Evolutionary conservation across 2,888 invertebrate species (phyloP).

Genomic region (Antitype chi): DNA sequence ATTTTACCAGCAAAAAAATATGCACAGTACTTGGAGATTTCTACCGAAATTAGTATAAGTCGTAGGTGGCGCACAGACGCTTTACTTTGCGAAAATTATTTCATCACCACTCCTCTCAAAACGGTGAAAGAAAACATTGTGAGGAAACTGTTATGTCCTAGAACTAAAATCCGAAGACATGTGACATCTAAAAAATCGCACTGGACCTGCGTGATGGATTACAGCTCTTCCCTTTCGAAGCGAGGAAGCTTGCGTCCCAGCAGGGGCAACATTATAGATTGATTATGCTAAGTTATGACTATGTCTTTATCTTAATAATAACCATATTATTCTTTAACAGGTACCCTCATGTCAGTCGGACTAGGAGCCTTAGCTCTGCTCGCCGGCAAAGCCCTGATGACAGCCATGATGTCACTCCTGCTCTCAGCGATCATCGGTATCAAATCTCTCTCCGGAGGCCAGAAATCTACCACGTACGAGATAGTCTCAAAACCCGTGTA

Average conservation of each 20-base stretch:
- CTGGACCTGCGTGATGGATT: no score
- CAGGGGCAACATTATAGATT: no score
- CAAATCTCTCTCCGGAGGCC: slow-evolving; percentile 93
- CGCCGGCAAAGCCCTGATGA: slow-evolving; percentile 96
- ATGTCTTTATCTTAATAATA: neutral
- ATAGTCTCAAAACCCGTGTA: slow-evolving; percentile 96
- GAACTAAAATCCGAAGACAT: no score
- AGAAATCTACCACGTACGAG: slow-evolving; percentile 95
- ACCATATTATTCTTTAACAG: slow-evolving; percentile 74
- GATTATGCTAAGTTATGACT: neutral
- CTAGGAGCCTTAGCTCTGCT: slow-evolving; percentile 94
- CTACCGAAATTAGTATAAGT: neutral
- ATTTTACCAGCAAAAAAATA: neutral
- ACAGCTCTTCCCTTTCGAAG: no score
- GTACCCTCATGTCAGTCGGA: slow-evolving; percentile 94
- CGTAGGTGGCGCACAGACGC: no score
- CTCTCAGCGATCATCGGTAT: slow-evolving; percentile 94
- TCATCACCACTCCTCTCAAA: no score
- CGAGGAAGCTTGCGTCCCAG: no score
- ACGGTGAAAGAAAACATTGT: no score
- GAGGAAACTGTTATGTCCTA: no score
- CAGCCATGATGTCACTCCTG: slow-evolving; percentile 94
- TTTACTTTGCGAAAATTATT: no score
- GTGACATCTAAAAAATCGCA: no score
- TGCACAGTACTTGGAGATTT: neutral